Conservation (phyloP, 1,140 invertebrate species). For the Brachionus paranguensis region DNA sequence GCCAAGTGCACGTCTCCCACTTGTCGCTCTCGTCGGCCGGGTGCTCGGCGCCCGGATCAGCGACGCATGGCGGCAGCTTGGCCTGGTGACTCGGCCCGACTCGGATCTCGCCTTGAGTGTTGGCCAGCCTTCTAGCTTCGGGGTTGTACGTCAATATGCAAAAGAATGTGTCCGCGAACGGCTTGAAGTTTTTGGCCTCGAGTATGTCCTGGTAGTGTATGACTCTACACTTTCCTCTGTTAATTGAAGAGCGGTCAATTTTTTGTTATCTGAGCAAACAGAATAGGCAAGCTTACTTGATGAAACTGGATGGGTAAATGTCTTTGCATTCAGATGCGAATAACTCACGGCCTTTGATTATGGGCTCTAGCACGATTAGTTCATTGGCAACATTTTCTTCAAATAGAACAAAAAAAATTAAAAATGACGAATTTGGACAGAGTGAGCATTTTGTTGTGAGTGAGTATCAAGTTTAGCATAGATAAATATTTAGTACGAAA, state of each 20-base stretch:
- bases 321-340: constrained; percentile 39
- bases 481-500: neutral
- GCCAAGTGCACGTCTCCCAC: constrained; percentile 84
- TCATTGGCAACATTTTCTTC: constrained; percentile 35
- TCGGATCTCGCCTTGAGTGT: constrained; percentile 86
- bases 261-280: neutral
- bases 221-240: constrained; percentile 58
- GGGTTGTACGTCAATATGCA: constrained; percentile 62
- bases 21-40: constrained; percentile 69
- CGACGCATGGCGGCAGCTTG: constrained; percentile 70
- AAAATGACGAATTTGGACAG: constrained; percentile 28
- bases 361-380: constrained; percentile 24
- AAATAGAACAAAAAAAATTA: constrained; percentile 14
- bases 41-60: constrained; percentile 61
- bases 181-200: constrained; percentile 46
- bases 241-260: neutral
- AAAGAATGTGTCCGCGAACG: constrained; percentile 56
- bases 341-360: constrained; percentile 39
- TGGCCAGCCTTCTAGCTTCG: constrained; percentile 64
- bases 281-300: neutral
- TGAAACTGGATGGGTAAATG: constrained; percentile 18
- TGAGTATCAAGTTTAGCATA: neutral
- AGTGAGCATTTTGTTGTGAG: neutral
- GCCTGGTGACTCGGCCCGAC: constrained; percentile 88
- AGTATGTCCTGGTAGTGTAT: constrained; percentile 58